Percentiles rank a stretch among this genome's conserved stretches.
phyloP scores from a whole-genome alignment of 92 coral and sea anemone species.

The Epizoanthus scotinus region DNA sequence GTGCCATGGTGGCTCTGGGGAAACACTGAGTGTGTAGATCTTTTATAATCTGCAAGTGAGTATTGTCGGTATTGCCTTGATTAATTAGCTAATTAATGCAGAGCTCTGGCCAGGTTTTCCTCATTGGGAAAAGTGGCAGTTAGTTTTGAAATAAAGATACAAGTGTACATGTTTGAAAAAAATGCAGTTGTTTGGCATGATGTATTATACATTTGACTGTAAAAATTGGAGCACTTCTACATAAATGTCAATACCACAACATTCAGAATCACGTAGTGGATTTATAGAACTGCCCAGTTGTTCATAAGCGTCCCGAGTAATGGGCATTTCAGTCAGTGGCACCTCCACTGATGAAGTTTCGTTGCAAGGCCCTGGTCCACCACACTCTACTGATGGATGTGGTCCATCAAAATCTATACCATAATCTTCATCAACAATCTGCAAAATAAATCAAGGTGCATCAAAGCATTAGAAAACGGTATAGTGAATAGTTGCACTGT shows the following conservation, averaged over 20 bases:
- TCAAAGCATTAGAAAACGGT: too few relatives aligned
- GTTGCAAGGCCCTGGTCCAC: conserved; percentile 33
- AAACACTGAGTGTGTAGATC: too few relatives aligned
- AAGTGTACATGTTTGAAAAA: too few relatives aligned
- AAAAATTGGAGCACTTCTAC: conserved; percentile 34
- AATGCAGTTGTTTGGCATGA: too few relatives aligned
- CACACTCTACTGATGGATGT: conserved; percentile 45
- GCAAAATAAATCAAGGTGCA: conserved; percentile 17
- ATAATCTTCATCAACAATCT: conserved; percentile 40
- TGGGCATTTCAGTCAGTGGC: conserved; percentile 45
- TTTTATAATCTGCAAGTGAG: too few relatives aligned
- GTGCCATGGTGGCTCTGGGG: too few relatives aligned
- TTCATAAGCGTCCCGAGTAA: conserved; percentile 33
- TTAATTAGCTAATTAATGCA: too few relatives aligned
- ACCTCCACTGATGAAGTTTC: conserved; percentile 50
- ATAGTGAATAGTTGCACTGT: too few relatives aligned
- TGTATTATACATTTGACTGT: neutral
- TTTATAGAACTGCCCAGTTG: conserved; percentile 44
- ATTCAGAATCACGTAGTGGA: conserved; percentile 45
- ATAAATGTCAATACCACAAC: conserved; percentile 53
- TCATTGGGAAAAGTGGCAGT: too few relatives aligned
- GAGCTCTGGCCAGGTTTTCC: too few relatives aligned
- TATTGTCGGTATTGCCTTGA: too few relatives aligned
- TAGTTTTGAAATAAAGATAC: too few relatives aligned
- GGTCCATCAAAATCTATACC: conserved; percentile 48